Conservation (phyloP, 2,797 vertebrate species). For the Sebastes cheni region DNA sequence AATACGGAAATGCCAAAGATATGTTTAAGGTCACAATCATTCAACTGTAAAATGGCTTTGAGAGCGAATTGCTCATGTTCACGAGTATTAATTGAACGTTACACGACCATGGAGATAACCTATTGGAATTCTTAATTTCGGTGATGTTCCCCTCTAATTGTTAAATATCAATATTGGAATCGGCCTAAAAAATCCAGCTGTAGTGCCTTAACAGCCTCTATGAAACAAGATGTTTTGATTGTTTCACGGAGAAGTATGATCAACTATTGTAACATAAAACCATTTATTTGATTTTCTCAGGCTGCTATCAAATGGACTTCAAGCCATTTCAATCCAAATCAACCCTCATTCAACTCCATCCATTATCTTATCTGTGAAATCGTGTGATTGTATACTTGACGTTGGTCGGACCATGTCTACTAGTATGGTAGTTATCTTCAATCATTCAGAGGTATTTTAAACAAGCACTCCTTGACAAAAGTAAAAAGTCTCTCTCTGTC, state of each 20-base stretch:
- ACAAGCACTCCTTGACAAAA: background rate
- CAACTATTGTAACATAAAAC: background rate
- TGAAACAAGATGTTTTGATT: too few relatives aligned
- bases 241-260: background rate
- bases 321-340: background rate
- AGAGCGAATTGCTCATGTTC: too few relatives aligned
- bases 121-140: too few relatives aligned
- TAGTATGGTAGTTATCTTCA: background rate
- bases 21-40: background rate
- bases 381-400: background rate
- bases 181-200: too few relatives aligned
- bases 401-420: background rate
- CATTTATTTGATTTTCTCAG: background rate
- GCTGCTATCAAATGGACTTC: background rate
- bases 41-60: background rate
- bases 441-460: background rate
- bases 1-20: too few relatives aligned
- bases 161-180: too few relatives aligned
- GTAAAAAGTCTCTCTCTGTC: background rate
- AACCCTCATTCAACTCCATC: background rate
- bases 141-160: too few relatives aligned
- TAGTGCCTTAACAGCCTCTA: too few relatives aligned
- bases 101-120: too few relatives aligned
- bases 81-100: too few relatives aligned
- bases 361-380: background rate